Percentiles rank a stretch among this genome's conserved stretches.
These are phyloP conservation scores for Dromococcyx pavoninus DNA, from an alignment of 2,797 vertebrate species.

Conservation along the genomic window DNA sequence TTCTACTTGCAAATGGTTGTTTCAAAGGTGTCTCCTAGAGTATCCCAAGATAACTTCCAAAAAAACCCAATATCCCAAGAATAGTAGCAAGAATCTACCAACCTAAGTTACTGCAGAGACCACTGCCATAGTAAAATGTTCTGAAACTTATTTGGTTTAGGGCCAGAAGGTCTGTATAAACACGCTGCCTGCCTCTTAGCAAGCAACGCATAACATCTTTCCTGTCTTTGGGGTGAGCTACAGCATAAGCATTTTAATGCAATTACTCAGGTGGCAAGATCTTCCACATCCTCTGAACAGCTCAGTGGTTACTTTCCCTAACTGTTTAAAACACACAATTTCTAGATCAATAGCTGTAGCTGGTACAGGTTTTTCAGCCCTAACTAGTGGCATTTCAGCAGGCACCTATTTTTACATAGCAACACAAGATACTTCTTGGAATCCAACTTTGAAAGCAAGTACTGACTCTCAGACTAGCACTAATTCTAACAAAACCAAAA, in stretches of 20 bases:
- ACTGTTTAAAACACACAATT: not conserved
- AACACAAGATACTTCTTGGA: not conserved
- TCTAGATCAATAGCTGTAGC: not conserved
- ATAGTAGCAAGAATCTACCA: not conserved
- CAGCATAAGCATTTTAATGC: not conserved
- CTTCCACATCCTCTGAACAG: not conserved
- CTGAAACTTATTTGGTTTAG: not conserved
- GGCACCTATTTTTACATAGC: not conserved
- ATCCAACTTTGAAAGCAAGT: not conserved
- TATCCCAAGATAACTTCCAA: not conserved
- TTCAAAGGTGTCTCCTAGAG: not conserved
- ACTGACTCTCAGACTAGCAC: not conserved
- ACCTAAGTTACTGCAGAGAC: not conserved
- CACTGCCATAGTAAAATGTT: not conserved
- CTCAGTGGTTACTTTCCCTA: not conserved
- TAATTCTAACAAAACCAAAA: not conserved
- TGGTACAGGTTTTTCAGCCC: conserved; percentile 8
- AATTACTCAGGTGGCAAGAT: not conserved
- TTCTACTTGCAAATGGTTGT: not conserved
- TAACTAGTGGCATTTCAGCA: not conserved
- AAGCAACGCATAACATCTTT: not conserved
- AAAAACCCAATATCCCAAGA: not conserved
- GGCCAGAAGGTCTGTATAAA: not conserved
- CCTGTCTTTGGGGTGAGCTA: not conserved
- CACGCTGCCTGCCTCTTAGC: not conserved